Percentiles rank a stretch among this genome's conserved stretches.
Conservation (phyloP, 1,140 invertebrate genomes). For the Branchinecta lynchi region DNA sequence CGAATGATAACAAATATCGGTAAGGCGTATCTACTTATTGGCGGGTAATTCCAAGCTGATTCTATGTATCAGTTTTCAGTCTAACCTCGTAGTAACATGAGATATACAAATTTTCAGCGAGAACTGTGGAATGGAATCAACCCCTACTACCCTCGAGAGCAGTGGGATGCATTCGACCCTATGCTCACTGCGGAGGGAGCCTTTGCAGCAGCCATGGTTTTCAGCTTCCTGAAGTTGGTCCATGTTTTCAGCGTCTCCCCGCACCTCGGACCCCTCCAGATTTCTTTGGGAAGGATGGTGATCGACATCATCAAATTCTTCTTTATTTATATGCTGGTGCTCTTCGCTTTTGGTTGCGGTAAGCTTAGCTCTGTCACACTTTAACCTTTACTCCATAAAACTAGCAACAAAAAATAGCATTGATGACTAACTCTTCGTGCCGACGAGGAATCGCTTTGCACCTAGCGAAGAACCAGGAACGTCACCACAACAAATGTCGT, state of each 20-base stretch:
- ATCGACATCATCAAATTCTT: slow-evolving; percentile 87
- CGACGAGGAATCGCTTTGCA: too few relatives aligned
- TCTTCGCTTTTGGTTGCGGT: slow-evolving; percentile 80
- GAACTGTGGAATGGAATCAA: slow-evolving; percentile 52
- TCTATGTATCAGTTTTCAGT: too few relatives aligned
- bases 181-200: slow-evolving; percentile 84
- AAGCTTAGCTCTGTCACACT: slow-evolving; percentile 18
- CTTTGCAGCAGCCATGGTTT: slow-evolving; percentile 87
- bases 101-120: slow-evolving; percentile 35
- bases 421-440: too few relatives aligned
- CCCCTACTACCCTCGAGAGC: slow-evolving; percentile 63
- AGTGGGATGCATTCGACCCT: slow-evolving; percentile 85
- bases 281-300: slow-evolving; percentile 77
- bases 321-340: slow-evolving; percentile 73
- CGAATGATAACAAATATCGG: background rate
- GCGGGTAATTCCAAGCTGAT: background rate
- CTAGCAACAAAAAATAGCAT: too few relatives aligned
- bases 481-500: too few relatives aligned
- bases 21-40: background rate
- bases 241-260: slow-evolving; percentile 93
- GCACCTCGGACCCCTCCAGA: slow-evolving; percentile 73
- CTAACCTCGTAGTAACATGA: background rate
- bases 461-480: too few relatives aligned
- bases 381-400: too few relatives aligned
- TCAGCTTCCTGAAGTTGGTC: slow-evolving; percentile 78